Percentiles rank a stretch among this genome's conserved stretches.
phyloP scores from a whole-genome alignment of 2,113 vertebrate genomes.

The Coryphaenoides rupestris region DNA sequence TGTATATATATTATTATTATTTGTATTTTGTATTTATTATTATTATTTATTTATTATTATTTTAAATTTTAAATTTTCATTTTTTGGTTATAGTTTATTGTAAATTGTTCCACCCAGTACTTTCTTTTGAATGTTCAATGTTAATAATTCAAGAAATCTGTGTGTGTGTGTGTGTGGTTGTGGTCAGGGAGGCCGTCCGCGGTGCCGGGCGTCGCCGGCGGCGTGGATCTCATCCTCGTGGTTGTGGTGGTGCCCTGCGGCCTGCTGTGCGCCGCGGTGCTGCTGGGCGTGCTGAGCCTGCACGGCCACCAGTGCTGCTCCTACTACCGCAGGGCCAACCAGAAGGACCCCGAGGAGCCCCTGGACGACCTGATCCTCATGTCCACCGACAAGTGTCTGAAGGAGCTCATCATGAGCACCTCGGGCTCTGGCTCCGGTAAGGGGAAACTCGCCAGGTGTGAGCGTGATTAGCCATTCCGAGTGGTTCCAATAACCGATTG shows the following conservation, averaged over 20 bases:
- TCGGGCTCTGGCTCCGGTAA: slow-evolving; percentile 95
- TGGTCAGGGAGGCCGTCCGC: slow-evolving; percentile 56
- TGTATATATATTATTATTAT: too few relatives aligned
- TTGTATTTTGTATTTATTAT: too few relatives aligned
- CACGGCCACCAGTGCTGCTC: slow-evolving; percentile 73
- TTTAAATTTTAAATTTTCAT: too few relatives aligned
- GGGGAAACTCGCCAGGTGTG: too few relatives aligned
- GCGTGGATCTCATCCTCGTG: slow-evolving; percentile 66
- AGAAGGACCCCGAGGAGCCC: slow-evolving; percentile 80
- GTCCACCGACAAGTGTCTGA: slow-evolving; percentile 81
- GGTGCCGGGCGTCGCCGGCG: slow-evolving; percentile 49
- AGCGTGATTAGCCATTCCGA: too few relatives aligned
- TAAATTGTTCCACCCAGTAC: too few relatives aligned
- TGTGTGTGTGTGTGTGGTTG: too few relatives aligned
- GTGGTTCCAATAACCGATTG: too few relatives aligned
- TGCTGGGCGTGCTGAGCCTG: slow-evolving; percentile 64
- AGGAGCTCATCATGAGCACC: slow-evolving; percentile 91
- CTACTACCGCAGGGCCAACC: slow-evolving; percentile 60
- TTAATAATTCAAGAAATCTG: too few relatives aligned
- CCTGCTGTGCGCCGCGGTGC: slow-evolving; percentile 69
- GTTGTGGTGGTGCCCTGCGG: slow-evolving; percentile 79
- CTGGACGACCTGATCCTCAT: slow-evolving; percentile 79
- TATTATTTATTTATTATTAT: too few relatives aligned
- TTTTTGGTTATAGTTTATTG: too few relatives aligned
- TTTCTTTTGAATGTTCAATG: too few relatives aligned